Base-by-base conservation (phyloP, 2,113 vertebrate genomes). In the Pogona vitticeps region DNA sequence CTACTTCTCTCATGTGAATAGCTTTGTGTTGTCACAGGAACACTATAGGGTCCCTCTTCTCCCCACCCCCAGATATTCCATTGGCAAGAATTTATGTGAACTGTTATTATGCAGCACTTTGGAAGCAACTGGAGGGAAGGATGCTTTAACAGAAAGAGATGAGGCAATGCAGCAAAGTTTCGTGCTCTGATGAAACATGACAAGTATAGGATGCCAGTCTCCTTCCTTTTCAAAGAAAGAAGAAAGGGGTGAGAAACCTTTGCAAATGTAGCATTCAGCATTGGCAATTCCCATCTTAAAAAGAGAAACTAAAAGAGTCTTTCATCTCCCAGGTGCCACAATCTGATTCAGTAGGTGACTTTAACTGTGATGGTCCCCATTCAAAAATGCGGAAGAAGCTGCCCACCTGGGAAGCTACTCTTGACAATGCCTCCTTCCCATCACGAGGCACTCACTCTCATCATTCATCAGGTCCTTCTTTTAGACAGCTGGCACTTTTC, bases 341-440 rank as follows among this genome's bases (percentile, higher is more conserved):
- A 90, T 52, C 88, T 82, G 86, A 82, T 93, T 86, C 63, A 87
- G 59, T 89, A 77, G 80, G 80, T 91, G 91, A 94, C 80, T 93
- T 87, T 90, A 85, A 90, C 86, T 91, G 76, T 82, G 42, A 80
- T 10, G 91, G 65, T 86, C 3, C 52, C 58, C 84, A 82, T 83
- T 92, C 61, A 76, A 56, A 77, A 93, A 92, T 83, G 59, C 88
- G 15, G 3, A 58, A 1, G 83, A 38, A 21, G 17, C 5, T 80
- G 68, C 23, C 21, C 42, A 67, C 80, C 82, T 77, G 26, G 80
- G 85, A 84, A 52, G 6, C 28, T 12, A 63, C 28, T 76, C 70
- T 0, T 28, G 63, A 76, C 72, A 84, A 84, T 76, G 38, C n/a
- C 28, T 38, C 31, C 17, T 36, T 72, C 80, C 68, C 59, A 3